Evolutionary conservation across 2,113 vertebrate species (phyloP).

Genomic region (Callocephalon fimbriatum): DNA sequence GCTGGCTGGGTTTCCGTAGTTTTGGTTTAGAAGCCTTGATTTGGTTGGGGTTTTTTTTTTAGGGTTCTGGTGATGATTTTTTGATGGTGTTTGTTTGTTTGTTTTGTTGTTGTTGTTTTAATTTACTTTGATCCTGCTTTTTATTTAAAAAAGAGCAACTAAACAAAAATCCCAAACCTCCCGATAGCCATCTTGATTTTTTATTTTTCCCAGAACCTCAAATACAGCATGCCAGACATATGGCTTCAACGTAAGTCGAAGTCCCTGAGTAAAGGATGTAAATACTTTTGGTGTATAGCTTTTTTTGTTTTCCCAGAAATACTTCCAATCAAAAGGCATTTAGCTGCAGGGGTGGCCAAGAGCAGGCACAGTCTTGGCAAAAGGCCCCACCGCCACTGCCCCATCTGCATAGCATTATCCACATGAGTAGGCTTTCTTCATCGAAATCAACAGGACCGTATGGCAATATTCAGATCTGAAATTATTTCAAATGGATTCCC

Average conservation of each 20-base stretch:
- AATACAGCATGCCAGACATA: fast-evolving
- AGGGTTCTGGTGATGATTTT: neutral
- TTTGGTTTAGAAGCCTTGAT: neutral
- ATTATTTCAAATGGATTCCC: constrained; percentile 67
- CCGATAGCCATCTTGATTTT: neutral
- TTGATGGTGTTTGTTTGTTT: neutral
- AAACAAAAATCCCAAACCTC: neutral
- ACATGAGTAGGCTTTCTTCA: constrained; percentile 33
- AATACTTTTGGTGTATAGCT: neutral
- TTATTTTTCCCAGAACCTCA: neutral
- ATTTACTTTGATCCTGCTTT: neutral
- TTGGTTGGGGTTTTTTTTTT: fast-evolving
- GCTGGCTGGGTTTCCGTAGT: neutral
- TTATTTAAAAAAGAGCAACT: neutral
- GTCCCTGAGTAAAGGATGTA: neutral
- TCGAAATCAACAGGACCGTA: constrained; percentile 45
- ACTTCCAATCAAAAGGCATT: neutral
- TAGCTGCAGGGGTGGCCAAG: neutral
- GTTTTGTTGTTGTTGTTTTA: neutral
- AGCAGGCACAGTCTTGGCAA: constrained; percentile 18
- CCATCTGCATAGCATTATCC: constrained; percentile 55
- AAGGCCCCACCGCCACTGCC: neutral
- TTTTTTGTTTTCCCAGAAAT: neutral
- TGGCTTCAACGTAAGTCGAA: fast-evolving
- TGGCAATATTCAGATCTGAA: constrained; percentile 54